Evolutionary conservation across 1,140 invertebrate genomes (phyloP), one percentile per base, ranked within the genome.

Genomic region (Coenobita brevimanus): DNA sequence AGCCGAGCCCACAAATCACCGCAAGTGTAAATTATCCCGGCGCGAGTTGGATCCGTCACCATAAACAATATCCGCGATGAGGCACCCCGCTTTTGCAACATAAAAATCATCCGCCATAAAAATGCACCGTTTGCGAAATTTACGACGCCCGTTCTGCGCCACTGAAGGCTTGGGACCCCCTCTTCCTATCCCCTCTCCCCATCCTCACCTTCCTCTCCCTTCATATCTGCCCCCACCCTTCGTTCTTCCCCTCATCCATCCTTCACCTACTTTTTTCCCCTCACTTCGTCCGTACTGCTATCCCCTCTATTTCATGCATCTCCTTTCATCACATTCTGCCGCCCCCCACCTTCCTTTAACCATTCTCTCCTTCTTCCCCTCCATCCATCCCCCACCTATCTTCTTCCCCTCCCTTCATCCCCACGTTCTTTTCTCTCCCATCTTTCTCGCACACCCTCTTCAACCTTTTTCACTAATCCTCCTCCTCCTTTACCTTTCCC

Each of bases 31-130:
- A 71, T 82, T 69, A 33, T 54, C 62, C 24, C 6, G 17, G 15
- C 43, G n/a, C n/a, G n/a, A 27, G 21, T 17, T 69, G 50, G 69
- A 50, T 82, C 67, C 67, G 67, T 82, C 80, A 82, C 36, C 80
- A 50, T 82, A 82, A 82, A 82, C 80, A 82, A 71, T 82, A 46
- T 69, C 80, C 41, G 46, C 2, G 33, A 71, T 54, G 80, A 24
- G 41, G 60, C 24, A n/a, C 46, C n/a, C 46, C 6, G 46, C 46
- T 17, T 43, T 71, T 69, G 57, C 64, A 46, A 50, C 64, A 82
- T 50, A 17, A 69, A 69, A 50, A 82, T 82, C 64, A 82, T 54
- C 33, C 24, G n/a, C 80, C 80, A 80, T 38, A 38, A 80, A 33
- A 60, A n/a, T 76, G 15, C 24, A 10, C n/a, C 41, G 17, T 38